Base-by-base conservation (phyloP, 2,113 vertebrate species). In the Lasiurus cinereus region DNA sequence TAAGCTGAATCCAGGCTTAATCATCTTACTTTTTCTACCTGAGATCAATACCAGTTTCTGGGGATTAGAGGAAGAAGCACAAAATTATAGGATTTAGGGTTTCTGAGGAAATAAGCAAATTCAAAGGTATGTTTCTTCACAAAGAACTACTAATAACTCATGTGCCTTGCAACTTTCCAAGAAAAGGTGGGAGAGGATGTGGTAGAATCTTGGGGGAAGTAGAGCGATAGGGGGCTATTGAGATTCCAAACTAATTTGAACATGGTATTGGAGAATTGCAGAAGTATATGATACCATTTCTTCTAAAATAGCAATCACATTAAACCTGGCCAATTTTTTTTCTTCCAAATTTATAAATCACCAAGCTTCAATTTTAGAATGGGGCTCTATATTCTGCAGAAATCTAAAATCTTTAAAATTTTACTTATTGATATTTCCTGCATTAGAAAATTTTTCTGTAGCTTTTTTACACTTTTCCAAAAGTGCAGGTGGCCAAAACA, bases 401-500 rank as follows among this genome's bases (percentile, higher is more conserved):
- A 31, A 94, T 43, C 16, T 24, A 84, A 91, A 91, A 86, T 90
- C 33, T 95, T 96, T 87, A 92, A 94, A 97, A 96, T 36, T 22
- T 87, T 80, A 72, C 88, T 90, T 96, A 95, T 97, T 95, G 70
- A 93, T 96, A 96, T 91, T 90, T 92, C 39, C 29, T 94, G 69
- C 39, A 48, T 78, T 67, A 48, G 10, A 79, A 83, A 95, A 11
- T 4, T 96, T 96, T 76, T 97, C 85, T 3, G 2, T 76, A 87
- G 89, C 56, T 48, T 88, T 91, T 78, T 79, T 11, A 93, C 29
- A 69, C 90, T 96, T 98, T 98, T 97, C 93, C 52, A 93, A 96
- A 97, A 98, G 50, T 97, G 97, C 97, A 98, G 97, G 97, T 98
- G 97, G 96, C 92, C 62, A 96, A 96, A 97, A 91, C 31, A 97